A percentile compares a stretch with the other conserved stretches of the same genome.
Conservation (phyloP, 1,140 invertebrate genomes). For the Planococcus citri region DNA sequence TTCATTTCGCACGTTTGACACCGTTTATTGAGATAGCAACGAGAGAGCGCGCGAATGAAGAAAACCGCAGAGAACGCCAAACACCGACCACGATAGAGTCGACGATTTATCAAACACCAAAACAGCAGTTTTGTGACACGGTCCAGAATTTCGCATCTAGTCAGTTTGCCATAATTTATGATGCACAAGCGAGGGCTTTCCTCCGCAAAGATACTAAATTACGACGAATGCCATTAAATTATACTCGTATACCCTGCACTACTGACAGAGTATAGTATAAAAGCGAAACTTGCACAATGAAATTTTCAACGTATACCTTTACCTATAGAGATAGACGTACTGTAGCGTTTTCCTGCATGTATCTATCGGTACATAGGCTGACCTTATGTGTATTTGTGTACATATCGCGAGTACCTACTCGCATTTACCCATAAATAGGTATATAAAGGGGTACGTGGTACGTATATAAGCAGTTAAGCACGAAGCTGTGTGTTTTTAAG, state of each 20-base stretch:
- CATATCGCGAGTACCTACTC: too few relatives aligned
- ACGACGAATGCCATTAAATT: not conserved
- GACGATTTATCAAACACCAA: not conserved
- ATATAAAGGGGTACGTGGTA: too few relatives aligned
- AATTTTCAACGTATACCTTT: too few relatives aligned
- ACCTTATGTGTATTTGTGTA: too few relatives aligned
- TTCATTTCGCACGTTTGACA: not conserved
- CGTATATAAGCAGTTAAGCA: too few relatives aligned
- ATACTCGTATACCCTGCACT: too few relatives aligned
- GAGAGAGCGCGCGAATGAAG: not conserved
- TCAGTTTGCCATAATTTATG: not conserved
- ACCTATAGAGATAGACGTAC: too few relatives aligned
- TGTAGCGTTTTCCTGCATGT: too few relatives aligned
- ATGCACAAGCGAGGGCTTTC: not conserved
- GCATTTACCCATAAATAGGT: too few relatives aligned
- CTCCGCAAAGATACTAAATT: not conserved
- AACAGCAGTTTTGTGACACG: not conserved
- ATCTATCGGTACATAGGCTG: too few relatives aligned
- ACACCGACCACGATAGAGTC: not conserved
- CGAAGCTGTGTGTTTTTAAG: too few relatives aligned
- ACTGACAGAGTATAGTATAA: not conserved
- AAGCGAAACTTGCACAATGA: not conserved
- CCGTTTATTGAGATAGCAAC: not conserved
- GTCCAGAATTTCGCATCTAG: slow-evolving; percentile 1
- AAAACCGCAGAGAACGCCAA: not conserved